A percentile compares a stretch with the other conserved stretches of the same genome.
phyloP scores from a whole-genome alignment of 2,888 invertebrate genomes.

The Cetonia aurata region DNA sequence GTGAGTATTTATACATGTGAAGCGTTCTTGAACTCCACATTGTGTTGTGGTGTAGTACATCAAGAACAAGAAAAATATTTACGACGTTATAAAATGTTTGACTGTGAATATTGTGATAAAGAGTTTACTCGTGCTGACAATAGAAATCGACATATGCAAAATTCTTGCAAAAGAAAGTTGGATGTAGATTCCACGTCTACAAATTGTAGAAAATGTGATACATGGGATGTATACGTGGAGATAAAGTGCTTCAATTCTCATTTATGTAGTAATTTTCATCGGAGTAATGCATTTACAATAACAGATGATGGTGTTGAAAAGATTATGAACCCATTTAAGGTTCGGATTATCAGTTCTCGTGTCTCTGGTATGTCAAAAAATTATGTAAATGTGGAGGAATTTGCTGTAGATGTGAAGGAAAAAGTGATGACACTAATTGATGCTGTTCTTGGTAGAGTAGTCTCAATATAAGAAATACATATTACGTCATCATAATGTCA shows the following conservation, averaged over 20 bases:
- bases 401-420: neutral
- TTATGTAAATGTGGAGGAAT: constrained; percentile 7
- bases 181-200: neutral
- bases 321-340: neutral
- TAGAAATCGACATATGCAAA: constrained; percentile 2
- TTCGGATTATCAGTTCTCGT: constrained; percentile 9
- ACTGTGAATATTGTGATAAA: constrained; percentile 8
- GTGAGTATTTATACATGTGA: too few species aligned
- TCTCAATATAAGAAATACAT: too few species aligned
- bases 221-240: constrained; percentile 3
- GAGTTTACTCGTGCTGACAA: neutral
- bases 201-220: neutral
- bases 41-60: too few species aligned
- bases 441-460: neutral
- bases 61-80: too few species aligned
- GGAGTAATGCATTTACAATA: neutral
- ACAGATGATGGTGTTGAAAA: neutral
- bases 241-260: neutral
- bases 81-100: constrained; percentile 2
- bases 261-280: neutral
- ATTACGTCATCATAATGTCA: too few species aligned
- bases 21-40: too few species aligned
- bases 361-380: neutral
- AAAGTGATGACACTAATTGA: neutral
- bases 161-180: neutral